Evolutionary conservation across 2,113 vertebrate genomes (phyloP).

Genomic region (Clupea harengus): DNA sequence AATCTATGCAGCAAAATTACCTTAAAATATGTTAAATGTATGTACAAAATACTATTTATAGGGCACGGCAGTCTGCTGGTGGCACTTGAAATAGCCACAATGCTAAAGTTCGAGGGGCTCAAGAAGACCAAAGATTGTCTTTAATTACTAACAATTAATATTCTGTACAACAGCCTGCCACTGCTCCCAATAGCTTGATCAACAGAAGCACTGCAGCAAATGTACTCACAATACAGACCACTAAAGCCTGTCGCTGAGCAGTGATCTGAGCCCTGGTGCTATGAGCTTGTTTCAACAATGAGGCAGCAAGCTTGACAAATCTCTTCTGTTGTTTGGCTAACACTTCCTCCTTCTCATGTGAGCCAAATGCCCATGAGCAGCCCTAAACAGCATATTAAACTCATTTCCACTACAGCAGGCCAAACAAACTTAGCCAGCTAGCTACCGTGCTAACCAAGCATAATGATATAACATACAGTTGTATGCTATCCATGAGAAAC

Average conservation of each 20-base stretch:
- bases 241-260: not conserved
- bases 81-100: conserved; percentile 15
- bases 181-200: not conserved
- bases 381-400: not conserved
- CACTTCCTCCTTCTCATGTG: not conserved
- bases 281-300: not conserved
- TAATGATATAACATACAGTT: not conserved
- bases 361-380: not conserved
- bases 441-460: not conserved
- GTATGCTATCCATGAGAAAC: not conserved
- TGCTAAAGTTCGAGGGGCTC: not conserved
- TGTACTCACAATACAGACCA: not conserved
- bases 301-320: not conserved
- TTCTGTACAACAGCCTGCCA: not conserved
- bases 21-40: conserved; percentile 6
- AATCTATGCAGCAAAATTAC: conserved; percentile 2
- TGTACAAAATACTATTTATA: conserved; percentile 7
- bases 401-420: not conserved
- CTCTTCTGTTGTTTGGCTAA: not conserved
- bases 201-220: not conserved
- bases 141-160: not conserved
- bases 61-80: not conserved
- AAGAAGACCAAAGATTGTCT: not conserved
- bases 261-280: not conserved
- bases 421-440: not conserved